These are phyloP conservation scores for Metridium senile DNA, from an alignment of 92 coral and sea anemone genomes.

Conservation along the genomic window DNA sequence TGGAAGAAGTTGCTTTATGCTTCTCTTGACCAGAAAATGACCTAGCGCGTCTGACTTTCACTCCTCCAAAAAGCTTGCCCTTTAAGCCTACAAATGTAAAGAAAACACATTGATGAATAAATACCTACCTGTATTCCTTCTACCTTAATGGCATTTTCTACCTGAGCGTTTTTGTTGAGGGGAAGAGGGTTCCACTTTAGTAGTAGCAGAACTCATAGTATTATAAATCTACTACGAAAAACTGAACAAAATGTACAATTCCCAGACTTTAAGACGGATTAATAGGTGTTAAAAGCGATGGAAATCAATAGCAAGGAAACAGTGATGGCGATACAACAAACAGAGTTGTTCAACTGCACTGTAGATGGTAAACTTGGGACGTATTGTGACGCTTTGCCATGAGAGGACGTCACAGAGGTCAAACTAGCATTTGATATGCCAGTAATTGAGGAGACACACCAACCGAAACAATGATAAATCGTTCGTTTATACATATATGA, in stretches of 20 bases:
- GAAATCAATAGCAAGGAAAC: too few relatives aligned
- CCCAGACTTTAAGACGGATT: neutral
- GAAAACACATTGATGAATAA: neutral
- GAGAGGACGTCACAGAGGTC: constrained; percentile 34
- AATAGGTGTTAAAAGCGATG: neutral
- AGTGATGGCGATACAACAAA: constrained; percentile 4
- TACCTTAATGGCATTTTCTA: neutral
- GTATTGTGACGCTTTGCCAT: constrained; percentile 14
- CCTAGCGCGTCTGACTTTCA: constrained; percentile 83
- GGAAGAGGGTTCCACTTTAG: constrained; percentile 9
- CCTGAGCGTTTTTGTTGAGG: constrained; percentile 29
- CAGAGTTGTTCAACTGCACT: constrained; percentile 9
- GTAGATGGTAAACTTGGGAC: neutral
- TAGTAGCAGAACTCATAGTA: constrained; percentile 12
- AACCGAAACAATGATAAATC: constrained; percentile 23
- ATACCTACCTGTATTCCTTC: neutral
- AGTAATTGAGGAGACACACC: constrained; percentile 15
- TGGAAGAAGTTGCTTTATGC: constrained; percentile 61
- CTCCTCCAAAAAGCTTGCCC: constrained; percentile 73
- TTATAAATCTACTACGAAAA: neutral
- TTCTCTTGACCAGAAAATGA: constrained; percentile 90
- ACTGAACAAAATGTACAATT: neutral
- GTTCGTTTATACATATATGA: constrained; percentile 17
- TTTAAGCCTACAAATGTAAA: constrained; percentile 60
- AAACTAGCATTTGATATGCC: constrained; percentile 30